Evolutionary conservation across 2,888 invertebrate genomes (phyloP), one percentile per base, ranked within the genome.

Genomic region (Agrotis segetum): DNA sequence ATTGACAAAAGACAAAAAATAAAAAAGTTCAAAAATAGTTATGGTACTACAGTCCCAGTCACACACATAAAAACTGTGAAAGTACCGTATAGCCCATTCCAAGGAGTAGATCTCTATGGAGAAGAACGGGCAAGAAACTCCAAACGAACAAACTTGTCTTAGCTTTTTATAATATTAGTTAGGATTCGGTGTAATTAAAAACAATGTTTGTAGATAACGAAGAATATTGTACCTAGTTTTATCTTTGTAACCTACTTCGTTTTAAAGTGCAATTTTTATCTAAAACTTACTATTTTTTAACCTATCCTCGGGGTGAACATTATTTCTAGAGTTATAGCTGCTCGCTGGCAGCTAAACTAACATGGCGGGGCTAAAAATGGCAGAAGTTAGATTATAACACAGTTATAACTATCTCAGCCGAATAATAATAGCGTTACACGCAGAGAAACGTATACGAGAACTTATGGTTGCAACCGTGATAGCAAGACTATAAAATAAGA

Each of bases 281-380:
- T 24, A 52, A 56, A 46, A 71, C 13, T 50, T 50, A 46, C 21
- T 46, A 47, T 14, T 60, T 72, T 29, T 63, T 50, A 56, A 55
- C 40, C 2, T 44, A 6, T 5, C 11, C 62, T 61, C 55, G 44
- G 49, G 63, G 29, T 50, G 49, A 56, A 56, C 61, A 63, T 56
- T 72, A 56, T 29, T 44, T 71, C 55, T 63, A 56, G 55, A 72
- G 49, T 63, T 50, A 72, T 72, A 24, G 72, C 63, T 34, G 52
- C 14, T 52, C 6, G 50, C 70, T 58, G 50, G 50, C 40, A 21
- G 53, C n/a, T 62, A 55, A 61, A 71, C 47, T 55, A 21, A 55
- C 19, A 71, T 29, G 16, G 47, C 24, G 40, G 17, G 19, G 14
- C 40, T 55, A 14, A 71, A 53, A 55, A 19, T 55, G 40, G 17